Evolutionary conservation across 2,797 vertebrate species (phyloP), one percentile per base, ranked within the genome.

Genomic region (Gallinago stenura): DNA sequence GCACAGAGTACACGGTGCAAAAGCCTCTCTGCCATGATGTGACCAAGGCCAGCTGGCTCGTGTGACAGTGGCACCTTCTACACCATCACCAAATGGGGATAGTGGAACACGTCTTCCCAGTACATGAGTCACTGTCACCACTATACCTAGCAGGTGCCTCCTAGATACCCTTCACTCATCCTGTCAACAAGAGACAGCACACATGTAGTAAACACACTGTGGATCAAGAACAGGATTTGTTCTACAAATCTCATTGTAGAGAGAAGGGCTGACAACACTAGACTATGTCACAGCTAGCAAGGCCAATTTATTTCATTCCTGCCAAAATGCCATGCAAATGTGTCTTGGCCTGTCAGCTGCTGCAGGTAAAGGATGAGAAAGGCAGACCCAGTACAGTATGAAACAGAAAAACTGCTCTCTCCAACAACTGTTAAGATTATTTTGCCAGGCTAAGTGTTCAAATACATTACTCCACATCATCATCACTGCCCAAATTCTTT

Each of bases 1-100:
- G 12, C 35, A 10, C 0, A 13, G 21, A 12, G 6, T 6, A 39
- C 1, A 0, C 2, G n/a, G 15, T 3, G 0, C 30, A 70, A 26
- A 31, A 45, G 0, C 21, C 43, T 28, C 41, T 58, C 16, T 48
- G 41, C 17, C 1, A 0, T 20, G 37, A 3, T 14, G 31, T 11
- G 39, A 41, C 43, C 31, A 20, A 19, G 28, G 28, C 3, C 9
- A 46, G 18, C 50, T 43, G 64, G 41, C 26, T 53, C 15, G 4
- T 4, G 12, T 14, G 56, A 22, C 39, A 15, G 10, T 6, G 11
- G 46, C 14, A 69, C 24, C 57, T 21, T 24, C n/a, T 22, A 21
- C 7, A 33, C 20, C 14, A 45, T 16, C 33, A 17, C 31, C 15
- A 33, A 4, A 41, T 0, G 0, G 21, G 15, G 22, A 21, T 1